phyloP scores from a whole-genome alignment of 2,797 vertebrate genomes.

The Notolepis coatsorum region DNA sequence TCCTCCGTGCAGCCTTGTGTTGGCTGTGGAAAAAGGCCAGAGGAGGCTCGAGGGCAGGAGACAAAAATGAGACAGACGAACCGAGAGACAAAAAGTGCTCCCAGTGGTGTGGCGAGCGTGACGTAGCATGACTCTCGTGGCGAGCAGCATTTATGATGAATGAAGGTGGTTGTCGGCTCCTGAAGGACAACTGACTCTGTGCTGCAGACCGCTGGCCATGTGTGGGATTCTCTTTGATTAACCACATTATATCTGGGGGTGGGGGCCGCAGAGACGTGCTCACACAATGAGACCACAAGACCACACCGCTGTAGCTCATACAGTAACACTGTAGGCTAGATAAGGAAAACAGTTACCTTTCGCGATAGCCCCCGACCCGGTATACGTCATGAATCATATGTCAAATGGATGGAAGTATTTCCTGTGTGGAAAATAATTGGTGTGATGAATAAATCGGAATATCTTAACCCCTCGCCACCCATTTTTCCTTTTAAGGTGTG shows the following conservation, averaged over 20 bases:
- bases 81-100: conserved; percentile 22
- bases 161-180: conserved; percentile 29
- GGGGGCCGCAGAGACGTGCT: background rate
- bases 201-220: conserved; percentile 1
- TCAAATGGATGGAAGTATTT: conserved; percentile 68
- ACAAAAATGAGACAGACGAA: conserved; percentile 36
- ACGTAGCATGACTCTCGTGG: background rate
- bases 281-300: conserved; percentile 6
- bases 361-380: conserved; percentile 36
- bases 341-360: conserved; percentile 43
- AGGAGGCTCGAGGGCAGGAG: conserved; percentile 33
- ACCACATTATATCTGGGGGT: conserved; percentile 3
- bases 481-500: conserved; percentile 63
- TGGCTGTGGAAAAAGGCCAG: conserved; percentile 48
- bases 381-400: conserved; percentile 51
- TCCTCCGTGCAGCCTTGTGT: conserved; percentile 21
- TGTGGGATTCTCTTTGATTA: conserved; percentile 19
- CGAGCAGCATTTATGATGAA: conserved; percentile 14
- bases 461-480: conserved; percentile 37
- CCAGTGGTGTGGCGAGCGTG: conserved; percentile 21
- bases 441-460: conserved; percentile 64
- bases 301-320: conserved; percentile 27
- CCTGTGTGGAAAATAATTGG: conserved; percentile 61
- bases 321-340: conserved; percentile 36
- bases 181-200: background rate